Evolutionary conservation across 2,888 invertebrate species (phyloP), one percentile per base, ranked within the genome.

Genomic region (Therioaphis trifolii): DNA sequence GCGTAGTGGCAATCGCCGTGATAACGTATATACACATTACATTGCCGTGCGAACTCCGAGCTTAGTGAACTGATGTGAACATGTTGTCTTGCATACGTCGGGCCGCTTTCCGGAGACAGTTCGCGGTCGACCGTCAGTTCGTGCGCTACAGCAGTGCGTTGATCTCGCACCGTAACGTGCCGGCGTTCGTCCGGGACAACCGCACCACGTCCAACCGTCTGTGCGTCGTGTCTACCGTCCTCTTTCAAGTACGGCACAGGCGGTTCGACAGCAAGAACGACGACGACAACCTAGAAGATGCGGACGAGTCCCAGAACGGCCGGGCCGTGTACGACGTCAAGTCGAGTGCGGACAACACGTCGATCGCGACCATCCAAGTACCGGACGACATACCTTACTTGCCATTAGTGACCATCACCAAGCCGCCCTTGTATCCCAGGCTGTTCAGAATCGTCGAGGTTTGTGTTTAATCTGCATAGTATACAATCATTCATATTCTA

Each of bases 361-460:
- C 71, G 46, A 69, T 78, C 24, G 96, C 96, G 0, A 94, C 97
- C 0, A 94, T 97, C 71, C 94, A 95, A 21, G 95, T 99, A 43
- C 99, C 99, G 0, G 98, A 98, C 89, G 94, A 95, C 14, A 98
- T 97, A 95, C 99, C 99, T 0, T 94, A 95, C 88, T 93, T 99
- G 27, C 99, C 99, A 4, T 93, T 99, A 12, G 94, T 99, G 86
- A 97, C 98, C 0, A 95, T 99, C 86, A 94, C 92, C 87, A 92
- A 97, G 86, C 96, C 98, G 90, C 98, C 99, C 5, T 95, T 99
- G 1, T 99, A 99, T 90, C 99, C 99, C 27, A 93, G 96, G 87
- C 99, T 99, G 89, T 97, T 99, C 87, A 99, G 99, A 90, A 92
- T 99, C 86, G 93, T 99, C 85, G 99, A 99, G 92, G 95, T 96